These are phyloP conservation scores for Andrena fulva DNA, from an alignment of 2,888 invertebrate genomes.

Conservation along the genomic window DNA sequence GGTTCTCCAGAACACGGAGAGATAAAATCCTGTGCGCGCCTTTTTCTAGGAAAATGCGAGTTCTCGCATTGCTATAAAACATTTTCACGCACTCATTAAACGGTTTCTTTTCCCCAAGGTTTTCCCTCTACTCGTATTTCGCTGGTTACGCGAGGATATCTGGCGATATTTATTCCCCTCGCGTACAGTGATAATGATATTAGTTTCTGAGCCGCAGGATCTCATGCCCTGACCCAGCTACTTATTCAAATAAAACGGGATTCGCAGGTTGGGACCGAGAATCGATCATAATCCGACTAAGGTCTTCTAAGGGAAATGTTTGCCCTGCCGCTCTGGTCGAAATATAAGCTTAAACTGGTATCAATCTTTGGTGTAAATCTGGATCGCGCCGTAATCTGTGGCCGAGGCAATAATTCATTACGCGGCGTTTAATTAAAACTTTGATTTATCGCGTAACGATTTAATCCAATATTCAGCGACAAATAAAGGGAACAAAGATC, in stretches of 20 bases:
- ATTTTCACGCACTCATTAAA: conserved; percentile 28
- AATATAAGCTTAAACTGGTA: background rate
- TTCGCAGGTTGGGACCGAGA: background rate
- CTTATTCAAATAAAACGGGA: background rate
- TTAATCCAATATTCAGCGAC: too few relatives aligned
- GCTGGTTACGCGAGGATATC: background rate
- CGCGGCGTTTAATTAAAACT: too few relatives aligned
- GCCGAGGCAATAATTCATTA: too few relatives aligned
- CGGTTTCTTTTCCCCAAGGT: background rate
- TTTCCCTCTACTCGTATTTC: background rate
- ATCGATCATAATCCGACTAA: background rate
- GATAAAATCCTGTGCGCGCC: too few relatives aligned
- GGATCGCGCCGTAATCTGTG: too few relatives aligned
- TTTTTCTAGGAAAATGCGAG: background rate
- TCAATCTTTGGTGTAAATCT: background rate
- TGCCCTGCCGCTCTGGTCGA: background rate
- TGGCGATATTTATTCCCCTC: conserved; percentile 28
- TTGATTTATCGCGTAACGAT: too few relatives aligned
- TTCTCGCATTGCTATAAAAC: background rate
- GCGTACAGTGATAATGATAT: conserved; percentile 21
- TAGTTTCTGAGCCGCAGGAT: background rate
- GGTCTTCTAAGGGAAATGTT: background rate
- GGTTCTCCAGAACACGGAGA: too few relatives aligned
- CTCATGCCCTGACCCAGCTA: background rate
- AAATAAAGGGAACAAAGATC: too few relatives aligned